A percentile compares a stretch with the other conserved stretches of the same genome.
phyloP scores from a whole-genome alignment of 2,888 invertebrate genomes.

The Sarcophaga rosellei region DNA sequence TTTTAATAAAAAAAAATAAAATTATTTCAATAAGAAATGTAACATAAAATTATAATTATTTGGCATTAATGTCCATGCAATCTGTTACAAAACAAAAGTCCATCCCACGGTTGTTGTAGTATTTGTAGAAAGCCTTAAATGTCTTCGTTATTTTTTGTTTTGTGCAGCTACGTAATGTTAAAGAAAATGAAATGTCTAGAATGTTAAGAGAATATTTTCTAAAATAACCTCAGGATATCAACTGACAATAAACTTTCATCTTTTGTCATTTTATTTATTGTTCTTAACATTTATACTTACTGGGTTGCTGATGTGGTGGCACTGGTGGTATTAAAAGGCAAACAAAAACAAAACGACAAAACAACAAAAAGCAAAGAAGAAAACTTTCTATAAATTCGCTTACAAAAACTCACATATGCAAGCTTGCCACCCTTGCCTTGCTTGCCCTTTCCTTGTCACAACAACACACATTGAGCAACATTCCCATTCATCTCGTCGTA shows the following conservation, averaged over 20 bases:
- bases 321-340: slow-evolving; percentile 12
- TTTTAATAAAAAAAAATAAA: too few relatives aligned
- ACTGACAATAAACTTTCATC: slow-evolving; percentile 71
- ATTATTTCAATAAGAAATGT: neutral
- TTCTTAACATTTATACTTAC: slow-evolving; percentile 61
- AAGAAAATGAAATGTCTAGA: slow-evolving; percentile 65
- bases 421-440: neutral
- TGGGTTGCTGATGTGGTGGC: slow-evolving; percentile 24
- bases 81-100: slow-evolving; percentile 26
- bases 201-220: slow-evolving; percentile 67
- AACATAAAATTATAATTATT: slow-evolving; percentile 27
- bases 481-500: slow-evolving; percentile 35
- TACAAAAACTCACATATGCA: slow-evolving; percentile 30
- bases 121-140: too few relatives aligned
- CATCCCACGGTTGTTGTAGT: slow-evolving; percentile 44
- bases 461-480: neutral
- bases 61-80: slow-evolving; percentile 33
- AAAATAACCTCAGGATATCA: slow-evolving; percentile 69
- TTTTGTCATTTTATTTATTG: slow-evolving; percentile 71
- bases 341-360: neutral
- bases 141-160: neutral
- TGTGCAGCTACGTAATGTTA: slow-evolving; percentile 29
- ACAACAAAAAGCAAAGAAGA: neutral
- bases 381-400: slow-evolving; percentile 13
- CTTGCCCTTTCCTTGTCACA: slow-evolving; percentile 38